phyloP scores from a whole-genome alignment of 2,888 invertebrate genomes.

The Orthosia incerta region DNA sequence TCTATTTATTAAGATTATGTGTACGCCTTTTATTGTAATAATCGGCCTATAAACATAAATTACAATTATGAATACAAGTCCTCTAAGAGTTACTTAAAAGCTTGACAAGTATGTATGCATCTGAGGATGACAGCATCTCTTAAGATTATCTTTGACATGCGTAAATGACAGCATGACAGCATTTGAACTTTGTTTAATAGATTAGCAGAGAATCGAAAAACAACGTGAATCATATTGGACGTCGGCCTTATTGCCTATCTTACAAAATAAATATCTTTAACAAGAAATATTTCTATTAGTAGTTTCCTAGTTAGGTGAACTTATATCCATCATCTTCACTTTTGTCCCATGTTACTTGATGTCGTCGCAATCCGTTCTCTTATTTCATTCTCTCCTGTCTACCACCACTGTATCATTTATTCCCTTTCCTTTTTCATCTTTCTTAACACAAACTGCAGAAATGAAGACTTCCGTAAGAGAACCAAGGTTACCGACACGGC shows the following conservation, averaged over 20 bases:
- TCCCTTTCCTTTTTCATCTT: no score
- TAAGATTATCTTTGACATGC: neutral
- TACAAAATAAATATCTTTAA: neutral
- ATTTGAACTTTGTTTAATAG: neutral
- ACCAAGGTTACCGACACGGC: no score
- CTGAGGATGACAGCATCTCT: neutral
- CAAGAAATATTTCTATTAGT: neutral
- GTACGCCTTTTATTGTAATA: slow-evolving; percentile 3
- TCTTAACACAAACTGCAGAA: no score
- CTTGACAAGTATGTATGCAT: neutral
- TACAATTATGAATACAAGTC: slow-evolving; percentile 8
- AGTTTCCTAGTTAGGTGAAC: neutral
- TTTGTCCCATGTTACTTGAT: no score
- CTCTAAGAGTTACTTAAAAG: neutral
- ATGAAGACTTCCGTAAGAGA: no score
- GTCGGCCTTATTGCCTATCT: neutral
- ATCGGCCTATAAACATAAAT: slow-evolving; percentile 10
- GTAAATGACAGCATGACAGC: neutral
- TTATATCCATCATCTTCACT: no score
- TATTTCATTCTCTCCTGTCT: no score
- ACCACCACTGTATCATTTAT: no score
- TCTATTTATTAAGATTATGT: slow-evolving; percentile 18
- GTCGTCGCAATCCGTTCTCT: no score
- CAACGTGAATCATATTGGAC: neutral
- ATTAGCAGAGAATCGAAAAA: neutral